Evolutionary conservation across 2,113 vertebrate genomes (phyloP), one percentile per base, ranked within the genome.

Genomic region (cat (Felis catus)): DNA sequence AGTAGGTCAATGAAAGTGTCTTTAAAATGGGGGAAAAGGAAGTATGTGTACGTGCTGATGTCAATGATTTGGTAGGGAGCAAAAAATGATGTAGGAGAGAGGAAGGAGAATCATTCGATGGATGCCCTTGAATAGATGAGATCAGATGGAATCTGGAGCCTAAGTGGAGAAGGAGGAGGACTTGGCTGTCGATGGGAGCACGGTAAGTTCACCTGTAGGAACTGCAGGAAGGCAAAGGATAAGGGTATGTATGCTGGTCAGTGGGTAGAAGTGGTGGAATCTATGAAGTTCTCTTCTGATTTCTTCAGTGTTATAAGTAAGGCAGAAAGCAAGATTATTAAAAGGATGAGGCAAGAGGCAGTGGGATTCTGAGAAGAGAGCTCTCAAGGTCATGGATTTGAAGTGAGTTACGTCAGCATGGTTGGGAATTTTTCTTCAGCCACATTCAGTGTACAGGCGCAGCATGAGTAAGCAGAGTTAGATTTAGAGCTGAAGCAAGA

Each of bases 1-100:
- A 68, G 16, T 90, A 7, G 51, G 29, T 80, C 53, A 95, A 92
- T 95, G 23, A 80, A 97, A 73, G n/a, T 16, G 3, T 92, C 80
- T 94, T 92, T 94, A 16, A 86, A 94, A 48, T 74, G 48, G 15
- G 14, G 81, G 81, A 78, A 63, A 74, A 94, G 85, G 33, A 66
- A 79, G 15, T 21, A 25, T 78, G 79, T 86, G 25, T 86, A 27
- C 7, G 7, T 82, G 39, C 53, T 87, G 33, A 53, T 82, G 12
- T 36, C 36, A 79, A 23, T 41, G 23, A 81, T 92, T 63, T 65
- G 58, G 14, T 29, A 91, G 70, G 39, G 1, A 88, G 55, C 31
- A 94, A 63, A 96, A 53, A 39, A 68, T 83, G 51, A 70, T 91
- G 25, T 29, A 23, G 45, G 55, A 73, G 81, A 91, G 9, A 73